These are phyloP conservation scores for Anguilla marmorata DNA, from an alignment of 2,797 vertebrate species.

Conservation along the genomic window DNA sequence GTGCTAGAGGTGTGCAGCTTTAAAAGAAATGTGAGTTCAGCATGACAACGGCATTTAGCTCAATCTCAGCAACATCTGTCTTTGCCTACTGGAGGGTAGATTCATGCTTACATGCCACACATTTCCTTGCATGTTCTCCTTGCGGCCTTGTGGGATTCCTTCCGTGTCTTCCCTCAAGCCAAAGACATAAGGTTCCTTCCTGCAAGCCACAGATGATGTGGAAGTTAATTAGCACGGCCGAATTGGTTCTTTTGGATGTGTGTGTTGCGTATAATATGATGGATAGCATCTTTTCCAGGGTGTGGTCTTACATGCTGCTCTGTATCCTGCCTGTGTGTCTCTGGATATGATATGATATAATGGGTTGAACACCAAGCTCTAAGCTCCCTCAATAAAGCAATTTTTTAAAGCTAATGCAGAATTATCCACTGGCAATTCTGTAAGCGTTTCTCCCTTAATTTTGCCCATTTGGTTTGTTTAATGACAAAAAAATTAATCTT, in stretches of 20 bases:
- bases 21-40: constrained; percentile 74
- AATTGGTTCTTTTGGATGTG: background rate
- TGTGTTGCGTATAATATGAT: background rate
- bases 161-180: background rate
- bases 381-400: constrained; percentile 30
- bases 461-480: constrained; percentile 54
- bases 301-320: background rate
- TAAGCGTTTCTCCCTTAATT: constrained; percentile 52
- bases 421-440: constrained; percentile 15
- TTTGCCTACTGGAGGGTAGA: background rate
- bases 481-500: constrained; percentile 55
- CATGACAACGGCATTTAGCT: background rate
- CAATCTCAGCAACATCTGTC: background rate
- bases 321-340: background rate
- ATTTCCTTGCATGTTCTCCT: background rate
- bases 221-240: background rate
- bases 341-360: background rate
- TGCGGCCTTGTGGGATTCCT: background rate
- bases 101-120: background rate
- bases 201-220: background rate
- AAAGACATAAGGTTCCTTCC: background rate
- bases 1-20: constrained; percentile 94
- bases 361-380: background rate
- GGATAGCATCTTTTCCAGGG: background rate
- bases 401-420: constrained; percentile 17